Base-by-base conservation (phyloP, 2,797 vertebrate species). In the Rhabdomys pumilio region DNA sequence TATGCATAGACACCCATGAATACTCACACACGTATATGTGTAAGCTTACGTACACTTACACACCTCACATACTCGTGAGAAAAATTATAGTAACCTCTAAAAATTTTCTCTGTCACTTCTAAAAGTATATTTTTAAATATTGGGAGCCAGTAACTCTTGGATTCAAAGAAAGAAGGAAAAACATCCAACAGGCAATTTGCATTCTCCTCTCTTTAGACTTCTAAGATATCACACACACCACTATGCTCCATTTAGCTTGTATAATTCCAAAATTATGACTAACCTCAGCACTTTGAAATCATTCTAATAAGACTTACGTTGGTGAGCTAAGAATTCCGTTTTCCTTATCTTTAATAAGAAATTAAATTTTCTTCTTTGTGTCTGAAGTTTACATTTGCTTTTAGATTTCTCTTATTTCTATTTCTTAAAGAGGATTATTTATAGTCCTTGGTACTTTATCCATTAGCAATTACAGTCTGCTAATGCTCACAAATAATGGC, bases 221-320 rank as follows among this genome's bases (percentile, higher is more conserved):
- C 97, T 76, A 95, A 97, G 55, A 90, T 19, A 76, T 92, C 65
- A 47, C 55, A 0, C 6, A 94, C 93, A 94, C 67, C 57, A 97
- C 90, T 97, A 41, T 89, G 97, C 90, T 97, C 94, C 26, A 92
- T 34, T 85, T 93, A 93, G 92, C 96, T 97, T 29, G 98, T 94
- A 97, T 99, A 99, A 24, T 99, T 99, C 31, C 81, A 95, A 97
- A 99, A 99, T 84, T 99, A 98, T 34, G 97, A 97, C 26, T 99
- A 76, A 98, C 97, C 50, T 99, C 98, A 89, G 98, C 99, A 31
- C 98, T 99, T 96, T 98, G 98, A 98, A 99, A 99, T 94, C 99
- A 98, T 57, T 99, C 97, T 97, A 98, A 83, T 1, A 99, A 96
- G 59, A 94, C 97, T 55, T 98, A 96, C 50, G 94, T 17, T 26